phyloP scores from a whole-genome alignment of 2,113 vertebrate species.

The Larimichthys polyactis region DNA sequence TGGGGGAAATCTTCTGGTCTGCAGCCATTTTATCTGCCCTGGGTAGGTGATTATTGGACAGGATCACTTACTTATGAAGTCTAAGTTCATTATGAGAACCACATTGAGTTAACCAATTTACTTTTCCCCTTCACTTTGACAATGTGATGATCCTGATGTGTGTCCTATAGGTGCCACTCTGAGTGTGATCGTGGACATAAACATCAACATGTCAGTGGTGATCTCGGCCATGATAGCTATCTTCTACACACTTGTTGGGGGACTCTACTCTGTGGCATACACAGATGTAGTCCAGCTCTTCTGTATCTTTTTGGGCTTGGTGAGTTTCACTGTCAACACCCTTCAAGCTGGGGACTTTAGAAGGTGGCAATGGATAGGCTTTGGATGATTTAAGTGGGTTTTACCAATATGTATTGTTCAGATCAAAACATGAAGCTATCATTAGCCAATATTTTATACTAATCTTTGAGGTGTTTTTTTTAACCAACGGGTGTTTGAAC shows the following conservation, averaged over 20 bases:
- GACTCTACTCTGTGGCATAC: conserved; percentile 96
- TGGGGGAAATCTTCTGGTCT: conserved; percentile 99
- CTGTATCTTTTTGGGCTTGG: conserved; percentile 96
- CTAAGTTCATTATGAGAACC: neutral
- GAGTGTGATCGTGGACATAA: conserved; percentile 94
- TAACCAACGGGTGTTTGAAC: too few species aligned
- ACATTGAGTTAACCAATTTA: neutral
- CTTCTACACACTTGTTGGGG: conserved; percentile 95
- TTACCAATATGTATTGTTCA: neutral
- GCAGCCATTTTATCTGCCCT: conserved; percentile 97
- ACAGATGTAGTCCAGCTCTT: conserved; percentile 98
- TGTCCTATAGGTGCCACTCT: conserved; percentile 91
- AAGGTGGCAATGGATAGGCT: neutral
- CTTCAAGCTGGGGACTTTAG: neutral
- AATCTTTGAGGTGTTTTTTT: neutral
- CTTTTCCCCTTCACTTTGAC: neutral
- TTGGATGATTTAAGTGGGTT: neutral
- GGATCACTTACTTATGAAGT: neutral
- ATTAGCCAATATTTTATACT: neutral
- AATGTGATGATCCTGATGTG: neutral
- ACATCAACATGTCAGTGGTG: conserved; percentile 91
- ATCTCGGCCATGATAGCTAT: conserved; percentile 94
- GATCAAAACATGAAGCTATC: neutral
- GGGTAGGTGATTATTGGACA: conserved; percentile 83
- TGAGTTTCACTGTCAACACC: conserved; percentile 79